Conservation (phyloP, 2,113 vertebrate genomes). For the Colius striatus region DNA sequence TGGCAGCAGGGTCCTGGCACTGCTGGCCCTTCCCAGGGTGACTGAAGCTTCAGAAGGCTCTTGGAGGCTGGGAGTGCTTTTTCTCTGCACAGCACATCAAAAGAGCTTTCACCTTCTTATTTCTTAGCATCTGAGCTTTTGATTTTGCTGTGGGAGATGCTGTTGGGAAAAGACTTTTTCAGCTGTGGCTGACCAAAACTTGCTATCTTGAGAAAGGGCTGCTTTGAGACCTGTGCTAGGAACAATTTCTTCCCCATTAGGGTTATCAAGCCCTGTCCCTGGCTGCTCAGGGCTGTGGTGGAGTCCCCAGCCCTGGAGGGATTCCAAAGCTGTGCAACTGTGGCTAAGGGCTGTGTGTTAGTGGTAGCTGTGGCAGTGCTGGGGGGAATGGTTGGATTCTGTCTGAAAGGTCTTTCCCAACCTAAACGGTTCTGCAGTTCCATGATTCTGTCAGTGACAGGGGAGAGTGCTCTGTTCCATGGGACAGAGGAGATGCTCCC, state of each 20-base stretch:
- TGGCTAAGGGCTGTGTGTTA: no score
- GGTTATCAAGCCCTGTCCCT: no score
- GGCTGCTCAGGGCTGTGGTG: no score
- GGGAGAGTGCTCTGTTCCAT: background rate
- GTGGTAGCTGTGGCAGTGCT: no score
- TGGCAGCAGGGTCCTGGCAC: background rate
- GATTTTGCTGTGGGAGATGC: background rate
- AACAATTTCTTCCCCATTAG: no score
- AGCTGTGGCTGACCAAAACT: background rate
- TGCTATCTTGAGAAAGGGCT: background rate
- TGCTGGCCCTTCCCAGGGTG: background rate
- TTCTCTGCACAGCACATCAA: background rate
- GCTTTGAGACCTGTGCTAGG: no score
- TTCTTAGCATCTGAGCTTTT: background rate
- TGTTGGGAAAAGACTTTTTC: background rate
- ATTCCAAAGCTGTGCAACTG: no score
- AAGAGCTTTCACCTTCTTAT: background rate
- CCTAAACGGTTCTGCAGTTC: no score
- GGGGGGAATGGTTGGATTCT: no score
- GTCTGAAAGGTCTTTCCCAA: no score
- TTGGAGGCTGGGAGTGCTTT: background rate
- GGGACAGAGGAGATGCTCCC: background rate
- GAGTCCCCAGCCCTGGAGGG: no score
- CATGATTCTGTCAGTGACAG: background rate
- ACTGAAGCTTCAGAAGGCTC: background rate